A percentile compares a stretch with the other conserved stretches of the same genome.
Evolutionary conservation across 1,140 invertebrate genomes (phyloP).

Genomic region (Bombus fervidus): DNA sequence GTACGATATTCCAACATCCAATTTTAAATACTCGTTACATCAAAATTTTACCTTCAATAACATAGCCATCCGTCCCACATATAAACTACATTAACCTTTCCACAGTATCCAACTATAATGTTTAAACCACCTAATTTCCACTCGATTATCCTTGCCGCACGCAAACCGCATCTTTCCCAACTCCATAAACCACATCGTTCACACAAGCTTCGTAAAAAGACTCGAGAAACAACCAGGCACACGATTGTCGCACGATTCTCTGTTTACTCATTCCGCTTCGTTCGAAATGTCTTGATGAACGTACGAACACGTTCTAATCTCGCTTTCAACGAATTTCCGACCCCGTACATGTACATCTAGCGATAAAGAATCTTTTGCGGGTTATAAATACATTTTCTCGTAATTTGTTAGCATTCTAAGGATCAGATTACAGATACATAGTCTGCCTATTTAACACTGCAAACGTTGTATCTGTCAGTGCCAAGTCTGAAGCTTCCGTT

Average conservation of each 20-base stretch:
- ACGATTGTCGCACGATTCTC: neutral
- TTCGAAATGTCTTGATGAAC: neutral
- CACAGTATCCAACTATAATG: neutral
- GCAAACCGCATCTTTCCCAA: neutral
- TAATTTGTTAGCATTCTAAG: too few species aligned
- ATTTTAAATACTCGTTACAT: neutral
- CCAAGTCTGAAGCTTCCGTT: too few species aligned
- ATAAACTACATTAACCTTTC: neutral
- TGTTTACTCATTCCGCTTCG: neutral
- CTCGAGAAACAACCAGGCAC: neutral
- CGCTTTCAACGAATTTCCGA: too few species aligned
- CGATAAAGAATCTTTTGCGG: too few species aligned
- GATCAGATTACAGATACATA: too few species aligned
- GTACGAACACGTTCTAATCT: too few species aligned
- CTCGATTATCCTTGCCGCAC: neutral
- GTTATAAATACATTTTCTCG: too few species aligned
- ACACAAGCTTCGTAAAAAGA: neutral
- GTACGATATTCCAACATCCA: neutral
- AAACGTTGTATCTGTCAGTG: too few species aligned
- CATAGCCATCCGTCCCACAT: neutral
- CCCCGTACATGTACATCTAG: rapidly evolving
- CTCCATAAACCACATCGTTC: neutral
- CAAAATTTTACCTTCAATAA: neutral
- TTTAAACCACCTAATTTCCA: neutral
- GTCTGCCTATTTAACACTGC: too few species aligned